These are phyloP conservation scores for Sigmodon hispidus DNA, from an alignment of 2,113 vertebrate genomes.

Conservation along the genomic window DNA sequence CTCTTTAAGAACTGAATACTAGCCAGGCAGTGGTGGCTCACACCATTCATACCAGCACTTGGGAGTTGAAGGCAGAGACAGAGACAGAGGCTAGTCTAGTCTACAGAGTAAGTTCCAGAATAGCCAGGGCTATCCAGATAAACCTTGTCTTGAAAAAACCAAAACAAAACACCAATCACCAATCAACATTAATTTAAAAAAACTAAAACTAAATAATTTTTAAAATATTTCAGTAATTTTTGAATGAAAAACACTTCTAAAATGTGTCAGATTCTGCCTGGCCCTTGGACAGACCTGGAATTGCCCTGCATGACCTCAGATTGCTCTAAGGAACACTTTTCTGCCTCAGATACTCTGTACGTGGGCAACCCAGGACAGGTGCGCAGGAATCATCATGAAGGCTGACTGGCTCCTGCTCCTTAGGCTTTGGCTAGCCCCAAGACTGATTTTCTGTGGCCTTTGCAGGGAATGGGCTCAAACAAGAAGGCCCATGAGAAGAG, in stretches of 20 bases:
- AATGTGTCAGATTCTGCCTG: not conserved
- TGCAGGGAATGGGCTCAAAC: not conserved
- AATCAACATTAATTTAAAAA: not conserved
- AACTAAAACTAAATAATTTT: not conserved
- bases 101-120: not conserved
- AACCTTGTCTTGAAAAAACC: not conserved
- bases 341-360: not conserved
- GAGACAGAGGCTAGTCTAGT: not conserved
- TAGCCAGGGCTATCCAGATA: not conserved
- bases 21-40: not conserved
- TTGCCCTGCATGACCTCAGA: not conserved
- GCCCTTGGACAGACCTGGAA: not conserved
- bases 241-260: conserved; percentile 15
- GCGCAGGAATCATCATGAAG: not conserved
- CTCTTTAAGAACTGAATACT: not conserved
- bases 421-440: not conserved
- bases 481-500: not conserved
- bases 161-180: not conserved
- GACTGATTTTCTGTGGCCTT: not conserved
- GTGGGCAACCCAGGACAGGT: not conserved
- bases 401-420: not conserved
- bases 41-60: not conserved
- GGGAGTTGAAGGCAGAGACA: not conserved
- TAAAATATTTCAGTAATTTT: not conserved
- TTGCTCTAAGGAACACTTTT: not conserved